Base-by-base conservation (phyloP, 2,888 invertebrate species). In the Sarcophaga rosellei region DNA sequence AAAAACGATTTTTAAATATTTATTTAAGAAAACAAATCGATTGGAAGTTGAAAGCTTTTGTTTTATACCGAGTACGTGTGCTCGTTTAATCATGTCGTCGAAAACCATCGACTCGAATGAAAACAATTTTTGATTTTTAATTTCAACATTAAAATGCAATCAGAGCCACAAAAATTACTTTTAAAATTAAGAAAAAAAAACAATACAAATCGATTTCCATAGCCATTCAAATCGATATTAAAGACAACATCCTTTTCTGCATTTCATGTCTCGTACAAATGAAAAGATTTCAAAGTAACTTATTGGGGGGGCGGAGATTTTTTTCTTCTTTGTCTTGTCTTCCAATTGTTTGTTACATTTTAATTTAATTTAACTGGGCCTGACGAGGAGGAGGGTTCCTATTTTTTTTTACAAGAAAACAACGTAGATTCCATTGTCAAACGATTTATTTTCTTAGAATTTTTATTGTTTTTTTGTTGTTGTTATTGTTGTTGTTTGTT, bases 141-240 rank as follows among this genome's bases (percentile, higher is more conserved):
- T 92, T 90, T 90, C 89, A 89, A 89, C 91, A 92, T 92, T 92
- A 92, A 92, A 91, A 92, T 91, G 91, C 92, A 90, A 92, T 92
- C 91, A 91, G 91, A 90, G 90, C 91, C 88, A 78, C 83, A 21
- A 23, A 70, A 80, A 81, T 82, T 79, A 80, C 65, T 76, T 65
- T 72, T 62, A 73, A 84, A 70, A n/a, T 57, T 47, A 35, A 73
- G 63, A 72, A 17, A 62, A 73, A 17, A 12, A 65, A n/a, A 68
- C 15, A n/a, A 62, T 63, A 20, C 8, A 8, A 53, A 17, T 53
- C 17, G 15, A 53, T 15, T 15, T 53, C 47, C 10, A 35, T 20
- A 73, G 75, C 35, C 35, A 47, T 65, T 20, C 4, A 47, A 75
- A 65, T 57, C 53, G 0, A 53, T 53, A 53, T 53, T 53, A 15